These are phyloP conservation scores for Netelia inedita DNA, from an alignment of 2,888 invertebrate genomes.

Conservation along the genomic window DNA sequence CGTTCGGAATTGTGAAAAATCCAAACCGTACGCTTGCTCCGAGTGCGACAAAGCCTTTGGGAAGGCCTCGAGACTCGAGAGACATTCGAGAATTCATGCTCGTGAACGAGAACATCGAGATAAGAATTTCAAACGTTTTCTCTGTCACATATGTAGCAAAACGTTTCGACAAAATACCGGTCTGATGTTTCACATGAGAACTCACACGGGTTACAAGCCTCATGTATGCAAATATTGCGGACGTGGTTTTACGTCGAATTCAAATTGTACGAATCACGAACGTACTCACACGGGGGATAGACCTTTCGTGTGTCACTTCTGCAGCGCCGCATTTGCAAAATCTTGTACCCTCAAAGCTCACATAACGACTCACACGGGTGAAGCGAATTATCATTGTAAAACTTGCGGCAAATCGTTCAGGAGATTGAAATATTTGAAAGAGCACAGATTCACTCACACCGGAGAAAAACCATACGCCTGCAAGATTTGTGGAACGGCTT, in stretches of 20 bases:
- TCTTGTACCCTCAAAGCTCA: slow-evolving; percentile 82
- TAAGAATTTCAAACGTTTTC: slow-evolving; percentile 79
- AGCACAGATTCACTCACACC: slow-evolving; percentile 81
- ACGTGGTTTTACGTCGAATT: slow-evolving; percentile 81
- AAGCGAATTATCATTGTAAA: slow-evolving; percentile 83
- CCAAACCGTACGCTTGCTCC: slow-evolving; percentile 74
- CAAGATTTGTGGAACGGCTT: slow-evolving; percentile 81
- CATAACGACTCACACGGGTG: slow-evolving; percentile 82
- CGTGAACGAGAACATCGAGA: slow-evolving; percentile 78
- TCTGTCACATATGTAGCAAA: slow-evolving; percentile 82
- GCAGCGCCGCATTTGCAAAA: slow-evolving; percentile 82
- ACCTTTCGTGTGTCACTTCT: slow-evolving; percentile 82
- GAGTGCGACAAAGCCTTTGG: slow-evolving; percentile 79
- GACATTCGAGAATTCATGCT: slow-evolving; percentile 77
- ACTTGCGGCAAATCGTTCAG: slow-evolving; percentile 82
- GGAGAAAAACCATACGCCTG: slow-evolving; percentile 82
- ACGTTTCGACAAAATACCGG: slow-evolving; percentile 82
- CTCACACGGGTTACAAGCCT: slow-evolving; percentile 82
- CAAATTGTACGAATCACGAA: slow-evolving; percentile 82
- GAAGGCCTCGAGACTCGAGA: slow-evolving; percentile 77
- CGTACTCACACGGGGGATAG: slow-evolving; percentile 82
- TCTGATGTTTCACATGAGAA: slow-evolving; percentile 82
- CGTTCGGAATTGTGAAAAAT: slow-evolving; percentile 64
- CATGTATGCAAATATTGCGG: slow-evolving; percentile 82
- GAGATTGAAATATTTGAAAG: slow-evolving; percentile 80